phyloP scores from a whole-genome alignment of 2,797 vertebrate genomes.

The Eurystomus glaucurus region DNA sequence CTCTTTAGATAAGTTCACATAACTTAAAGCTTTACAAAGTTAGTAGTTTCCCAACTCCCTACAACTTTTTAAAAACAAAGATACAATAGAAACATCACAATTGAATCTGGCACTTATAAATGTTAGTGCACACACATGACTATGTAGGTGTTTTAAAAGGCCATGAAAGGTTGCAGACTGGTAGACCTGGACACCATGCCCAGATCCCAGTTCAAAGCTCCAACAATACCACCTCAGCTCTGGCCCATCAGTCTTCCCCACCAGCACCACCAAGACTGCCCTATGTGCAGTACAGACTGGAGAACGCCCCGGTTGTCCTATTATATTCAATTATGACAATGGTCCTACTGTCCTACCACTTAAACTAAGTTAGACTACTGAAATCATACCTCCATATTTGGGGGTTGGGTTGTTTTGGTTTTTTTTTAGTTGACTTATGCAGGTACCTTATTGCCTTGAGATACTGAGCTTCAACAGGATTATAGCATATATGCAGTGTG shows the following conservation, averaged over 20 bases:
- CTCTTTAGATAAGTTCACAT: accelerated
- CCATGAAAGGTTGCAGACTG: accelerated
- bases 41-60: background rate
- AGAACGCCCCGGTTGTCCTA: accelerated
- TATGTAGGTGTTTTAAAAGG: background rate
- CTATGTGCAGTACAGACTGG: accelerated
- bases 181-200: accelerated
- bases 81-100: background rate
- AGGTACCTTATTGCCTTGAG: background rate
- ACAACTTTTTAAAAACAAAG: background rate
- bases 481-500: accelerated
- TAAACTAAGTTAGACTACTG: background rate
- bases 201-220: background rate
- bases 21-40: background rate
- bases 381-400: background rate
- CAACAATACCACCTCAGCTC: background rate
- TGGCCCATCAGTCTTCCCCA: accelerated
- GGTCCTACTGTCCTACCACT: background rate
- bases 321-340: accelerated
- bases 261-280: accelerated
- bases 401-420: background rate
- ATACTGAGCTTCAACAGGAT: background rate
- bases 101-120: background rate
- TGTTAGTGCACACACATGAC: accelerated
- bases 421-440: background rate